Conservation (phyloP, 2,888 invertebrate species). For the Agrotis exclamationis region DNA sequence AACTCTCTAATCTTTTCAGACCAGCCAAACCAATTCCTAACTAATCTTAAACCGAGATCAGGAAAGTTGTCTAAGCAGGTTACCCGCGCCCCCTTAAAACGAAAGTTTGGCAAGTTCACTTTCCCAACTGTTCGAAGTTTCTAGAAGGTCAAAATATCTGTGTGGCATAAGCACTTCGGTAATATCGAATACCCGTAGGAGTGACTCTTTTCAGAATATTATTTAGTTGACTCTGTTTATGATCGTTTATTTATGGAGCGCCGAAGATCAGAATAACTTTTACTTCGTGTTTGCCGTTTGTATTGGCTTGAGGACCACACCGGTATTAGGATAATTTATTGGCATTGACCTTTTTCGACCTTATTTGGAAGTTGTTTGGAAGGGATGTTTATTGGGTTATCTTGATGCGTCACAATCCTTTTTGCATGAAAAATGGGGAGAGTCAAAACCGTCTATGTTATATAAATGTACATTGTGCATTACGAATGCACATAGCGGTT, state of each 20-base stretch:
- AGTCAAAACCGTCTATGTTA: background rate
- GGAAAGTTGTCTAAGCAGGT: slow-evolving; percentile 43
- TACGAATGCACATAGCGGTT: no score
- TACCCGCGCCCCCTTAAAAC: slow-evolving; percentile 38
- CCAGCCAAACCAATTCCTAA: slow-evolving; percentile 26
- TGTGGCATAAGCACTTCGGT: slow-evolving; percentile 19
- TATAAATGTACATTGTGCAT: no score
- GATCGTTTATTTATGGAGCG: slow-evolving; percentile 24
- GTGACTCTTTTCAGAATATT: slow-evolving; percentile 42
- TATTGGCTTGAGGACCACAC: slow-evolving; percentile 11
- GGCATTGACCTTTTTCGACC: background rate
- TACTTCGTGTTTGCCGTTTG: slow-evolving; percentile 21
- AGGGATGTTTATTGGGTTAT: slow-evolving; percentile 3
- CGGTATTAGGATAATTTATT: slow-evolving; percentile 10
- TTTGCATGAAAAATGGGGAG: background rate
- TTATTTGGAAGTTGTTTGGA: slow-evolving; percentile 10
- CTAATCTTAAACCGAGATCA: slow-evolving; percentile 46
- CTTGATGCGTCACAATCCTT: background rate
- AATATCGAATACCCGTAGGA: slow-evolving; percentile 46
- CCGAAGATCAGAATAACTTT: background rate
- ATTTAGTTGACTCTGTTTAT: slow-evolving; percentile 40
- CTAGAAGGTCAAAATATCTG: slow-evolving; percentile 37
- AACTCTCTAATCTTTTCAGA: slow-evolving; percentile 21
- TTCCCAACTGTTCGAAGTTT: slow-evolving; percentile 39
- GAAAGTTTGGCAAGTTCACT: slow-evolving; percentile 52